Evolutionary conservation across 2,888 invertebrate genomes (phyloP).

Genomic region (Drosophila mulleri): DNA sequence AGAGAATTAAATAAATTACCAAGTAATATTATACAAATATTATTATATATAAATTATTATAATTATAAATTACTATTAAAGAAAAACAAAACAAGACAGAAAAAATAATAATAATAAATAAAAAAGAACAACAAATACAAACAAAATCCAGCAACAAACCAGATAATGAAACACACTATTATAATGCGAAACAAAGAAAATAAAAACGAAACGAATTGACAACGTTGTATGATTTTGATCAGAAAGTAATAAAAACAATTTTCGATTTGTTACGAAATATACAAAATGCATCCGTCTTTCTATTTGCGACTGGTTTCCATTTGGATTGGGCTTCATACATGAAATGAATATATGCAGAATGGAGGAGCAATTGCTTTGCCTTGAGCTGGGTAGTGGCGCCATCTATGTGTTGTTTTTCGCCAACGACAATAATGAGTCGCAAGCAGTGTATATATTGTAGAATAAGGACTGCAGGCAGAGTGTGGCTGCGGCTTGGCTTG

Average conservation of each 20-base stretch:
- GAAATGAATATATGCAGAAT: not conserved
- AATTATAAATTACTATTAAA: conserved; percentile 77
- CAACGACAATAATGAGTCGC: not conserved
- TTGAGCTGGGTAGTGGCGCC: conserved; percentile 3
- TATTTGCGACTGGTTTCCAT: not conserved
- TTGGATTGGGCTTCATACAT: not conserved
- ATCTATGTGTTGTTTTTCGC: conserved; percentile 1
- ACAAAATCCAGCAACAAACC: conserved; percentile 51
- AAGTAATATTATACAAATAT: conserved; percentile 80
- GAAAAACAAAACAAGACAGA: conserved; percentile 54
- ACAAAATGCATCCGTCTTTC: conserved; percentile 53
- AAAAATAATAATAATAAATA: conserved; percentile 19
- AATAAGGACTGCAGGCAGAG: not conserved
- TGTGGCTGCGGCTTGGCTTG: too few relatives aligned
- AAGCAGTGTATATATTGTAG: too few relatives aligned
- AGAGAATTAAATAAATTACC: conserved; percentile 79
- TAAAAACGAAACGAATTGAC: conserved; percentile 80
- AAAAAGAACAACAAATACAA: conserved; percentile 38
- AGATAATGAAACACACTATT: conserved; percentile 67
- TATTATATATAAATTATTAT: conserved; percentile 80
- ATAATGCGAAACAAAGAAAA: conserved; percentile 51
- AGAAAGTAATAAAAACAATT: conserved; percentile 82
- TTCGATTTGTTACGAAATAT: conserved; percentile 80
- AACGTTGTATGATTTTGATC: conserved; percentile 85
- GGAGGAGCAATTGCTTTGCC: too few relatives aligned